phyloP scores from a whole-genome alignment of 2,113 vertebrate species.

The Oriolus oriolus region DNA sequence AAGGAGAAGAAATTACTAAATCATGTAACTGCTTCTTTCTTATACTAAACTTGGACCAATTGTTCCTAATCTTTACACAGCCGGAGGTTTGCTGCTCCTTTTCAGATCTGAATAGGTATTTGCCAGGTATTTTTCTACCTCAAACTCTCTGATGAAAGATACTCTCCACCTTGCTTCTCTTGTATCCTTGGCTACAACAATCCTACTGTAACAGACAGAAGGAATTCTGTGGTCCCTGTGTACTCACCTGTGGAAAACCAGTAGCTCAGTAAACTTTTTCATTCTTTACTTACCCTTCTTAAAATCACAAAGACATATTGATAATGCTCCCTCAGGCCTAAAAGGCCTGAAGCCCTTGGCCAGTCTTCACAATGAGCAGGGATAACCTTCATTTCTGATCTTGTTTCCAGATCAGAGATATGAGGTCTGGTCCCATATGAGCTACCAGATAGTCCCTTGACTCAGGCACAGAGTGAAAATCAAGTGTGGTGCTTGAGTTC shows the following conservation, averaged over 20 bases:
- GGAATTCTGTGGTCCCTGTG: neutral
- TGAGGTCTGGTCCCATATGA: neutral
- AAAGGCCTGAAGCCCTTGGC: neutral
- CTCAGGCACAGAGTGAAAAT: neutral
- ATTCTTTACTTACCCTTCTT: neutral
- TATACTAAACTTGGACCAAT: neutral
- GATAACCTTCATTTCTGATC: neutral
- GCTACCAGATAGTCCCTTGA: neutral
- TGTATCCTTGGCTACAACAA: neutral
- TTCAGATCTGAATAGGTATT: neutral
- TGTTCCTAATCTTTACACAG: neutral
- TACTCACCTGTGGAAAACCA: neutral
- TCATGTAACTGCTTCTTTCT: neutral
- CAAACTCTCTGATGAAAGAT: neutral
- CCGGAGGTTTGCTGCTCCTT: neutral
- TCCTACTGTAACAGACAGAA: neutral
- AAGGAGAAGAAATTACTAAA: neutral
- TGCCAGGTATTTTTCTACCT: neutral
- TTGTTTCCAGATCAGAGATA: neutral
- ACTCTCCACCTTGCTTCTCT: neutral
- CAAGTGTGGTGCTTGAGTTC: neutral
- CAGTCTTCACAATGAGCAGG: neutral
- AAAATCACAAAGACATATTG: neutral
- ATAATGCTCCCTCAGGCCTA: neutral
- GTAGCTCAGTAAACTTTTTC: neutral